Evolutionary conservation across 1,140 invertebrate species (phyloP).

Genomic region (Drosophila saltans): DNA sequence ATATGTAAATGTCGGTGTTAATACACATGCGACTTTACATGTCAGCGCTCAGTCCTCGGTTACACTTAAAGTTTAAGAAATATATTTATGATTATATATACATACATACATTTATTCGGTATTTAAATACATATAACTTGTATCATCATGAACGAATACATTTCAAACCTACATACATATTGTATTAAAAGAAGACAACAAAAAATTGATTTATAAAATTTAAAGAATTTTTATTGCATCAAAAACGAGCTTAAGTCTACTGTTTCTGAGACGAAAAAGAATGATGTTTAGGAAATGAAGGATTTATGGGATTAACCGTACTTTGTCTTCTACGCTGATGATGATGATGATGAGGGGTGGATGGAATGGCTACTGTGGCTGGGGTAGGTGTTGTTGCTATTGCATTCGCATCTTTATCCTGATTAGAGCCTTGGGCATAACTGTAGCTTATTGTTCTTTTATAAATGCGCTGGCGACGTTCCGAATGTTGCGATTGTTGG

Average conservation of each 20-base stretch:
- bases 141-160: too few relatives aligned
- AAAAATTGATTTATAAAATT: not conserved
- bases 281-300: not conserved
- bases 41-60: too few relatives aligned
- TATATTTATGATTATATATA: too few relatives aligned
- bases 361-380: not conserved
- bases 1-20: too few relatives aligned
- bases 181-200: not conserved
- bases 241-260: slow-evolving; percentile 8
- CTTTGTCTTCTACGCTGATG: slow-evolving; percentile 11
- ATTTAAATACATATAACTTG: too few relatives aligned
- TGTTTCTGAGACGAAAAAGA: not conserved
- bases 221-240: slow-evolving; percentile 9
- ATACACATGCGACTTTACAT: too few relatives aligned
- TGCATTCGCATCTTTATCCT: not conserved
- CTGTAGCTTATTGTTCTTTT: slow-evolving; percentile 70
- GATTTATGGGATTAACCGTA: not conserved
- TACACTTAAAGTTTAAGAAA: too few relatives aligned
- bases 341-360: not conserved
- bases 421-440: slow-evolving; percentile 49
- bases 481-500: slow-evolving; percentile 39
- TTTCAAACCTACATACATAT: too few relatives aligned
- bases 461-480: slow-evolving; percentile 62
- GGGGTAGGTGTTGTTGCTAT: not conserved
- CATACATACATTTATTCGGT: too few relatives aligned